Evolutionary conservation across 1,140 invertebrate genomes (phyloP).

Genomic region (Ptiloglossa arizonensis): DNA sequence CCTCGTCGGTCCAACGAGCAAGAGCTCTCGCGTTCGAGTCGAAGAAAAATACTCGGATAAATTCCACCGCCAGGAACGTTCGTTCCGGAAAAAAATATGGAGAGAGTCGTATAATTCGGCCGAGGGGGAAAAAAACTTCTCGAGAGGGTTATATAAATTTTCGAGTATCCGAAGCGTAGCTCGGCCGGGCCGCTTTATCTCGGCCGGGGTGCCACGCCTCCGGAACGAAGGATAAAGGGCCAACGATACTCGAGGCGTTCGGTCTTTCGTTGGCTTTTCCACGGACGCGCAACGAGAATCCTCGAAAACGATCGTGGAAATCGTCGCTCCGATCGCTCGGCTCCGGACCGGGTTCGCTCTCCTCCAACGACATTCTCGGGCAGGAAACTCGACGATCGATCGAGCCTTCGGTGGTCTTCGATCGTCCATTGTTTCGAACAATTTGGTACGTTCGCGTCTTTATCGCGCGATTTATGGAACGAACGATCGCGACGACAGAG

Average conservation of each 20-base stretch:
- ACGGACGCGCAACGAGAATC: not conserved
- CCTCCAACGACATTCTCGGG: too few relatives aligned
- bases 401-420: too few relatives aligned
- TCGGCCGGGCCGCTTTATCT: constrained; percentile 38
- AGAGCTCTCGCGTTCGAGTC: not conserved
- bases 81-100: not conserved
- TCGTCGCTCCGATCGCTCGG: not conserved
- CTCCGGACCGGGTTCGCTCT: too few relatives aligned
- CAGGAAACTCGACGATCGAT: too few relatives aligned
- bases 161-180: constrained; percentile 15
- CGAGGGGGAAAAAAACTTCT: not conserved
- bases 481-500: too few relatives aligned
- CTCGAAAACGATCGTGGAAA: constrained; percentile 21
- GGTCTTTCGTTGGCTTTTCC: not conserved
- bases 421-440: too few relatives aligned
- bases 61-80: constrained; percentile 7
- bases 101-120: constrained; percentile 10
- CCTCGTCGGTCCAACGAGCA: not conserved
- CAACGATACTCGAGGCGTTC: constrained; percentile 43
- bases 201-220: not conserved
- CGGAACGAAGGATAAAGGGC: constrained; percentile 32
- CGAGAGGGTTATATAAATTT: constrained; percentile 36
- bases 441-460: too few relatives aligned
- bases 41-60: constrained; percentile 29
- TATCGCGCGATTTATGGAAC: too few relatives aligned